phyloP scores from a whole-genome alignment of 2,113 vertebrate species.

The Sceloporus undulatus region DNA sequence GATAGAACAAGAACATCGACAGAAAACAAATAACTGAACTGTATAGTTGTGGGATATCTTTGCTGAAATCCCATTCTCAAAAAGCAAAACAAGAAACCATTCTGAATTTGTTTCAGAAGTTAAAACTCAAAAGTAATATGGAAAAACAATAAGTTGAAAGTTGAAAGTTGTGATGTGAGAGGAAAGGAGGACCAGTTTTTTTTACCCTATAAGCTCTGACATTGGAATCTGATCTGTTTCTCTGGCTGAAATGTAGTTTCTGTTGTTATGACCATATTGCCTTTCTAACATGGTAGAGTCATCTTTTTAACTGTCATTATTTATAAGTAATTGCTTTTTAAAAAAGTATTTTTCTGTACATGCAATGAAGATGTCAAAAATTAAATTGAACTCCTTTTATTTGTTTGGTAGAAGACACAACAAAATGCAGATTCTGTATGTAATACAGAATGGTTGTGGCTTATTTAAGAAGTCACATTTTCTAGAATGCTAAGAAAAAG shows the following conservation, averaged over 20 bases:
- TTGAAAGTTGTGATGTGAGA: slow-evolving; percentile 5
- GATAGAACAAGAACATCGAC: slow-evolving; percentile 17
- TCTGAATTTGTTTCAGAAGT: slow-evolving; percentile 30
- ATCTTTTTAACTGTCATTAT: neutral
- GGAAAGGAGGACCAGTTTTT: neutral
- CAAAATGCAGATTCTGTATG: neutral
- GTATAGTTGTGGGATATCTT: neutral
- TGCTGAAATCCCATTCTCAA: slow-evolving; percentile 10
- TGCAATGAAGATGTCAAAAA: slow-evolving; percentile 9
- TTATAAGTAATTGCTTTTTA: neutral
- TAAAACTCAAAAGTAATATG: slow-evolving; percentile 10
- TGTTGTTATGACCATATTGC: neutral
- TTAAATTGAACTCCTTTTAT: neutral
- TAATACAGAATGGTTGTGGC: neutral
- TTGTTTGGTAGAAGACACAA: neutral
- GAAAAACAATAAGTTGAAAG: neutral
- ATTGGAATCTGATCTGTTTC: slow-evolving; percentile 1
- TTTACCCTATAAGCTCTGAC: neutral
- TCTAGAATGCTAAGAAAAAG: neutral
- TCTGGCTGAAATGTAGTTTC: slow-evolving; percentile 20
- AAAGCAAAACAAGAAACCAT: neutral
- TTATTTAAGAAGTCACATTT: slow-evolving; percentile 7
- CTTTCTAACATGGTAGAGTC: slow-evolving; percentile 4
- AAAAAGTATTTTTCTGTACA: neutral
- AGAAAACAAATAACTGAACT: slow-evolving; percentile 27